phyloP scores from a whole-genome alignment of 2,113 vertebrate species.

The Lynx canadensis region DNA sequence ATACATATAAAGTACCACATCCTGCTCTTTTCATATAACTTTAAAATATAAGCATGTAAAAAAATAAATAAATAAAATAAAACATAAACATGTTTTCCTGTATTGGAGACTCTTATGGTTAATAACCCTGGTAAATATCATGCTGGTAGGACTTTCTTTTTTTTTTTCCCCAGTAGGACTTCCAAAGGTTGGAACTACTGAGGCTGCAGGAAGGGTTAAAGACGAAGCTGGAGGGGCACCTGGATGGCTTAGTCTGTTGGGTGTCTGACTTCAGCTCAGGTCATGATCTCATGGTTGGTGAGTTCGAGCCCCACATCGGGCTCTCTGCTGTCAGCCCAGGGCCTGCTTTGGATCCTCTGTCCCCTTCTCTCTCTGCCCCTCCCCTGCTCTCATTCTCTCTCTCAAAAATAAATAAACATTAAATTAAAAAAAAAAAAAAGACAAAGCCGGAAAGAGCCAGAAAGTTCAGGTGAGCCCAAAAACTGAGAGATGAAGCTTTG shows the following conservation, averaged over 20 bases:
- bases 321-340: no score
- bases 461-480: background rate
- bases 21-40: background rate
- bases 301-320: no score
- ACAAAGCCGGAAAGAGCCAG: background rate
- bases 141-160: background rate
- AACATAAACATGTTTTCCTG: background rate
- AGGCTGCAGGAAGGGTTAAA: conserved; percentile 5
- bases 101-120: background rate
- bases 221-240: background rate
- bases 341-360: no score
- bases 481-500: background rate
- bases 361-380: no score
- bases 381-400: no score
- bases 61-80: background rate
- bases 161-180: background rate
- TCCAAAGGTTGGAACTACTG: background rate
- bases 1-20: background rate
- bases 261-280: no score
- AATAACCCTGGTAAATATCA: background rate
- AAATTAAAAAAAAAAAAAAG: background rate
- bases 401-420: no score
- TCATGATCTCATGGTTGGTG: no score
- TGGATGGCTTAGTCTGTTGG: no score
- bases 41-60: conserved; percentile 11